Conservation (phyloP, 2,888 invertebrate species). For the Autographa gamma region DNA sequence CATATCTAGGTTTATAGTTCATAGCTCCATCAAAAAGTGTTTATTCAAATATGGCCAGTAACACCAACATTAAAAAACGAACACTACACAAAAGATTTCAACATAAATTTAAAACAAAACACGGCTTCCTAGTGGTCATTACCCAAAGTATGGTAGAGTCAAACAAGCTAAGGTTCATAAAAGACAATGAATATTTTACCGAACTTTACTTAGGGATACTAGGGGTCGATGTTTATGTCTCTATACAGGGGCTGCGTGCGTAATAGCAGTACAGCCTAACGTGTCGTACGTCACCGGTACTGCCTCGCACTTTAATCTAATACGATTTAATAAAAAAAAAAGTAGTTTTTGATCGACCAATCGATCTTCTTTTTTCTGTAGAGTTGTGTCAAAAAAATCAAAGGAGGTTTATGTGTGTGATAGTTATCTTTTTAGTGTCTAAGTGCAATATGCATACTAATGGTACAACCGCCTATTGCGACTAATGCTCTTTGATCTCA, state of each 20-base stretch:
- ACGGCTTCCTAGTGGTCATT: background rate
- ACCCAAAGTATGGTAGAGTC: constrained; percentile 35
- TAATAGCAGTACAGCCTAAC: constrained; percentile 72
- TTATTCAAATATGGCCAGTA: background rate
- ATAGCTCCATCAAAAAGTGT: background rate
- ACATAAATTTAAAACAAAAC: background rate
- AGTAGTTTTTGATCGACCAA: background rate
- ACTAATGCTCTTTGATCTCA: constrained; percentile 44
- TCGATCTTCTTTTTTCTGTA: background rate
- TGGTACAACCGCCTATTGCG: constrained; percentile 18
- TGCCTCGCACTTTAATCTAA: constrained; percentile 62
- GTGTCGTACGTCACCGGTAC: constrained; percentile 73
- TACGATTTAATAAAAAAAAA: constrained; percentile 28
- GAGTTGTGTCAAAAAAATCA: background rate
- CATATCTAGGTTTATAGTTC: background rate
- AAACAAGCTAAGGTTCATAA: constrained; percentile 35
- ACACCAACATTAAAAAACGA: background rate
- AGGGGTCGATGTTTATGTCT: constrained; percentile 79
- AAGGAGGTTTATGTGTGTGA: background rate
- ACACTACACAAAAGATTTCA: background rate
- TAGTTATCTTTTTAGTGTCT: background rate
- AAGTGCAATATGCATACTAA: constrained; percentile 35
- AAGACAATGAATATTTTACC: constrained; percentile 65
- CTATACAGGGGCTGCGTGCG: constrained; percentile 83
- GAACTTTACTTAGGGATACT: constrained; percentile 71